Conservation (phyloP, 2,888 invertebrate species). For the Petrolisthes cinctipes region DNA sequence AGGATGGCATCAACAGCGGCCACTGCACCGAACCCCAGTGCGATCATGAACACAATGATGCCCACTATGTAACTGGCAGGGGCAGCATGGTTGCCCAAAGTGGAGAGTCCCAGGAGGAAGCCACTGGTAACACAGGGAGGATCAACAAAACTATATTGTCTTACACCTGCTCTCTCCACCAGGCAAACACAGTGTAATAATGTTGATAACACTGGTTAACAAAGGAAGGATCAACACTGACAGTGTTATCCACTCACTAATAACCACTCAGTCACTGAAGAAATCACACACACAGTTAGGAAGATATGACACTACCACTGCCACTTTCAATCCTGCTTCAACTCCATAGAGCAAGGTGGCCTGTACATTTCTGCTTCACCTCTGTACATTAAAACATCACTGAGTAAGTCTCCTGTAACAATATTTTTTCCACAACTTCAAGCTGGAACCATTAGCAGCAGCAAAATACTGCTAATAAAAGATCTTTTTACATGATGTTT, state of each 20-base stretch:
- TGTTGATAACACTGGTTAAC: background rate
- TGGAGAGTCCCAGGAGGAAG: conserved; percentile 59
- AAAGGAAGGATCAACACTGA: background rate
- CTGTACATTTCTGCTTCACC: too few species aligned
- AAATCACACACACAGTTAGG: too few species aligned
- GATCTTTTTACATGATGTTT: too few species aligned
- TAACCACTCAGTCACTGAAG: too few species aligned
- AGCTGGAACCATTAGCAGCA: too few species aligned
- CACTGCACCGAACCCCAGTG: conserved; percentile 82
- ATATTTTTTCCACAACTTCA: too few species aligned
- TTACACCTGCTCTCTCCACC: background rate
- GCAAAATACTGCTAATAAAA: too few species aligned
- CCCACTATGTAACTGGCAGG: conserved; percentile 87
- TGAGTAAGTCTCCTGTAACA: too few species aligned
- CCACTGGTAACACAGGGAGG: conserved; percentile 50
- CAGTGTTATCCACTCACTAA: background rate
- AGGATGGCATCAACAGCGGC: conserved; percentile 84
- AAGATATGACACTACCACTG: too few species aligned
- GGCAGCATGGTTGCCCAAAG: conserved; percentile 83
- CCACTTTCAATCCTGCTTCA: too few species aligned
- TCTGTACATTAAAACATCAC: too few species aligned
- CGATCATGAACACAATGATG: conserved; percentile 82
- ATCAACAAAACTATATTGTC: background rate
- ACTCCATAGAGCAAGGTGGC: too few species aligned
- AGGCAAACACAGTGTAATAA: background rate